phyloP scores from a whole-genome alignment of 2,888 invertebrate species.

The Psylliodes chrysocephalus region DNA sequence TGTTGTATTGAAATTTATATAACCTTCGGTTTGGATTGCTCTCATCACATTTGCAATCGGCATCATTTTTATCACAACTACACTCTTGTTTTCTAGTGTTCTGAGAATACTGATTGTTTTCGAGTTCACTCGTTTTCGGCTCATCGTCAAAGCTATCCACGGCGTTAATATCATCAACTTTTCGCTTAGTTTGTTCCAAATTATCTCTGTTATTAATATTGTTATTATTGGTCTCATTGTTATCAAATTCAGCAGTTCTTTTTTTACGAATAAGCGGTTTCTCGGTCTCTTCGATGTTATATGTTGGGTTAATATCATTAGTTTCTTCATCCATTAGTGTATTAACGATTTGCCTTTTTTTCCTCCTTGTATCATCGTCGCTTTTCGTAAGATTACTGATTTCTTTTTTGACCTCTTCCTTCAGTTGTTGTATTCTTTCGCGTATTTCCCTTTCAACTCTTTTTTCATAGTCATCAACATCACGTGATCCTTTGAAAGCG shows the following conservation, averaged over 20 bases:
- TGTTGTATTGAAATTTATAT: not conserved
- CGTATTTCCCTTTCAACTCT: slow-evolving; percentile 52
- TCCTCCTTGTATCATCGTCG: slow-evolving; percentile 39
- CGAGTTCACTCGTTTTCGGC: not conserved
- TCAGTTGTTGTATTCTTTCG: slow-evolving; percentile 51
- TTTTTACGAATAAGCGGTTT: slow-evolving; percentile 54
- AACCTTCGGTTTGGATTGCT: slow-evolving; percentile 6
- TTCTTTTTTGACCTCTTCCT: slow-evolving; percentile 54
- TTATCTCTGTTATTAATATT: not conserved
- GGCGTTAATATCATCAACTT: not conserved
- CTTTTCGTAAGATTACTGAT: slow-evolving; percentile 39
- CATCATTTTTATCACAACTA: slow-evolving; percentile 10
- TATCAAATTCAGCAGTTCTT: slow-evolving; percentile 42
- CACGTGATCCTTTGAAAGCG: not conserved
- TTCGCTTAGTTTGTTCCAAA: not conserved
- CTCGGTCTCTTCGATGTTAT: slow-evolving; percentile 47
- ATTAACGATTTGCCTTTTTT: slow-evolving; percentile 51
- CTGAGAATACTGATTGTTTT: not conserved
- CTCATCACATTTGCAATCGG: slow-evolving; percentile 37
- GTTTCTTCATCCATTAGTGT: slow-evolving; percentile 57
- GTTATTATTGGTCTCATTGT: not conserved
- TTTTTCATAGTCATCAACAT: slow-evolving; percentile 44
- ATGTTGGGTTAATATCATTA: slow-evolving; percentile 54
- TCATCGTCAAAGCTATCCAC: not conserved
- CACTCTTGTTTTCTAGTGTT: slow-evolving; percentile 5